phyloP scores from a whole-genome alignment of 1,140 invertebrate genomes.

The Bombus vancouverensis region DNA sequence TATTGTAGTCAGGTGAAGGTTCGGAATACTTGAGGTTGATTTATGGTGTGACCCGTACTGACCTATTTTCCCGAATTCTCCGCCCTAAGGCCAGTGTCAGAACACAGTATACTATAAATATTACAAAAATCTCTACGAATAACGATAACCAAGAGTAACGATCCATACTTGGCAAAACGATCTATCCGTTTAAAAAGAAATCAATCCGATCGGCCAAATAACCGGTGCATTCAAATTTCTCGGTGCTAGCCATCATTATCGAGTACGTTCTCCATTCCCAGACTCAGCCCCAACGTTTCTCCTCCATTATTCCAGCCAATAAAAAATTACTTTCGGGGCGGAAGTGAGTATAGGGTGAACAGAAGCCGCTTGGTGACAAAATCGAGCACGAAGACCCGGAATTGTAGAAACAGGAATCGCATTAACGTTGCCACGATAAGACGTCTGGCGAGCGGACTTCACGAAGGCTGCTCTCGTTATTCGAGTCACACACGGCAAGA shows the following conservation, averaged over 20 bases:
- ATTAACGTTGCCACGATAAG: slow-evolving; percentile 67
- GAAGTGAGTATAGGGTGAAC: background rate
- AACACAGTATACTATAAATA: background rate
- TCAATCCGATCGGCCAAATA: background rate
- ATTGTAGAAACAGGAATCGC: slow-evolving; percentile 62
- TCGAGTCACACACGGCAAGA: slow-evolving; percentile 72
- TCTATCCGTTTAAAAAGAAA: background rate
- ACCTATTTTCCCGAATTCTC: background rate
- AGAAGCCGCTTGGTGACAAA: background rate
- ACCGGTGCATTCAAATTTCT: background rate
- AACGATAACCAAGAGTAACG: background rate
- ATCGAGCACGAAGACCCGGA: slow-evolving; percentile 27
- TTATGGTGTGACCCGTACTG: background rate
- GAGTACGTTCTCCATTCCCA: background rate
- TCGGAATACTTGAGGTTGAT: background rate
- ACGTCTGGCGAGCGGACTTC: slow-evolving; percentile 53
- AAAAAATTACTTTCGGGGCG: slow-evolving; percentile 3
- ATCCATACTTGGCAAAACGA: too few relatives aligned
- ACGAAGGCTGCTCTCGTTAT: slow-evolving; percentile 68
- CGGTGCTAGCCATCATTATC: background rate
- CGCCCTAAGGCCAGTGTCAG: background rate
- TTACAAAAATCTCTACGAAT: background rate
- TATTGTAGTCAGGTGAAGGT: background rate
- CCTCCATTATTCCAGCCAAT: background rate
- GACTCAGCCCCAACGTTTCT: too few relatives aligned